Evolutionary conservation across 2,888 invertebrate genomes (phyloP), one percentile per base, ranked within the genome.

Genomic region (Troglohyphantes excavatus): DNA sequence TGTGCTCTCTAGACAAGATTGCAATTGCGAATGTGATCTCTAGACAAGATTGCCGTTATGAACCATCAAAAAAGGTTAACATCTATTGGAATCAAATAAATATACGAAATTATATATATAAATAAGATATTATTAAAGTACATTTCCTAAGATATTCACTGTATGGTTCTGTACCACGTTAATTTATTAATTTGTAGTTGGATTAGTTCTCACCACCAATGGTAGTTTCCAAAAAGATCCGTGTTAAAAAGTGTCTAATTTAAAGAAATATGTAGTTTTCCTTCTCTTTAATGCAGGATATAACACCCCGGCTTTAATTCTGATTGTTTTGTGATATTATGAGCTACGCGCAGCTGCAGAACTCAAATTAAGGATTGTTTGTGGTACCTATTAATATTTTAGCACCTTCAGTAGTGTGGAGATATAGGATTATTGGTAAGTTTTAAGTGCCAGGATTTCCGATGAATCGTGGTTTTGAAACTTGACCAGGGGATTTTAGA

Each of bases 281-380:
- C 53, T 43, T 21, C 26, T 87, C 70, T 72, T 79, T 79, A 65
- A 43, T 87, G 72, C 78, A 72, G 53, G 59, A 43, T 39, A 61
- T 83, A 72, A 83, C 46, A 63, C 72, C 39, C 83, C 72, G n/a
- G 86, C 79, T 87, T 87, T 19, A 19, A n/a, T 87, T 79, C 23
- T 76, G 13, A 33, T 70, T 72, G 43, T 78, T 70, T 79, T 21
- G 19, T 46, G 27, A 63, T 43, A 27, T 23, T 11, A 39, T 61
- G 61, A 78, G 86, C 53, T 78, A 19, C 70, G n/a, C n/a, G n/a
- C n/a, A 43, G 39, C 79, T 81, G 27, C 81, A 81, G 81, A 29
- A 27, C 68, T 81, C 81, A 67, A 72, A 17, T 11, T 43, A 13
- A n/a, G 33, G 9, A 33, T 9, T 3, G 33, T 6, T 6, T 33